These are phyloP conservation scores for Dreissena polymorpha DNA, from an alignment of 1,140 invertebrate species.

Conservation along the genomic window DNA sequence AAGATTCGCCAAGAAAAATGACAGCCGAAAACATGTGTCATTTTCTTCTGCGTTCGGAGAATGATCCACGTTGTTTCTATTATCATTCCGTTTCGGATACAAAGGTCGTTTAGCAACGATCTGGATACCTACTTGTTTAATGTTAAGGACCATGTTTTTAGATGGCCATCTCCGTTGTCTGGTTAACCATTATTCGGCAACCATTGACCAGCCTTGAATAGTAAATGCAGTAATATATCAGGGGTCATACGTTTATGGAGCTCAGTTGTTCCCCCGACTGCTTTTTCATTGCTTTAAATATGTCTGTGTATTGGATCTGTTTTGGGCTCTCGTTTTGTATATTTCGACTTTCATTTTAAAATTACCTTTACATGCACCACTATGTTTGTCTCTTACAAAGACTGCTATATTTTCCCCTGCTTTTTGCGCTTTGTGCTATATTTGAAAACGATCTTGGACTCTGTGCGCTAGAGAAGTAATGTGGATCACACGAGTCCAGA, in stretches of 20 bases:
- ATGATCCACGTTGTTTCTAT: background rate
- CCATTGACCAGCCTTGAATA: background rate
- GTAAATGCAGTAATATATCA: constrained; percentile 7
- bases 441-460: background rate
- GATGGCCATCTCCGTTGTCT: constrained; percentile 2
- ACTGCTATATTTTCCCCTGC: background rate
- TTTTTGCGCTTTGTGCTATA: background rate
- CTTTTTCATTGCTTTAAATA: background rate
- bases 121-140: background rate
- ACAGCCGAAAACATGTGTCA: constrained; percentile 14
- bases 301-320: background rate
- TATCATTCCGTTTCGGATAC: background rate
- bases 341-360: background rate
- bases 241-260: background rate
- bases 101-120: constrained; percentile 16
- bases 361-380: background rate
- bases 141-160: background rate
- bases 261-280: background rate
- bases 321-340: background rate
- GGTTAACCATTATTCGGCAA: background rate
- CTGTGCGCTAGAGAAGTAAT: background rate
- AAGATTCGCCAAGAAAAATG: background rate
- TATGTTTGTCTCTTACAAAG: no score
- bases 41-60: constrained; percentile 1
- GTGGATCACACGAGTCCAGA: background rate